Base-by-base conservation (phyloP, 2,797 vertebrate species). In the Pangasius macronema region DNA sequence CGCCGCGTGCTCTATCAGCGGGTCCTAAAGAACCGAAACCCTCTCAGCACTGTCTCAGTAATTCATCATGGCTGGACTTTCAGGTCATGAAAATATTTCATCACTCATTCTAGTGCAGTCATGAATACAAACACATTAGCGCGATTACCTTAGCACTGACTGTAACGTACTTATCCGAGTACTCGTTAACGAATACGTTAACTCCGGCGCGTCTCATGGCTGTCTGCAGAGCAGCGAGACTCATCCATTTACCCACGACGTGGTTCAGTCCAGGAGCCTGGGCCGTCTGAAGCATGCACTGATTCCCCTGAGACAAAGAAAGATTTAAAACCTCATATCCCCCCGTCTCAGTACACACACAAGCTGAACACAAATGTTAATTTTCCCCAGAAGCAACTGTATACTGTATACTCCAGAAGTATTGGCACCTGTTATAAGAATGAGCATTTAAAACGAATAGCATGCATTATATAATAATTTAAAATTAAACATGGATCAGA, bases 101-200 rank as follows among this genome's bases (percentile, higher is more conserved):
- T 75, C 7, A 18, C 11, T 39, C 3, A 27, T 59, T 39, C 14
- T 46, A 46, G 42, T 3, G 18, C 30, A 22, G 24, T 72, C 8
- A 7, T 51, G 16, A 77, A 53, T 22, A 22, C n/a, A 79, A 33
- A 33, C 51, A 79, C n/a, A 2, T 80, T 24, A 82, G 46, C 39
- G 39, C n/a, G 30, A 82, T 81, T 73, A 97, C 98, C 97, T 99
- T 99, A 5, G 86, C 51, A 22, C 91, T 95, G 79, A 92, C 68
- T 42, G 89, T 85, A 90, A 97, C 92, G 0, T 97, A 98, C 79
- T 95, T 94, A 72, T 96, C 92, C 0, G 97, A 96, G 92, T 95
- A 61, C 30, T 94, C 94, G 0, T 93, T 93, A 0, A 97, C 97
- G 87, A 99, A 99, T 91, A 99, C 90, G 93, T 98, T 98, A 92